Evolutionary conservation across 1,140 invertebrate genomes (phyloP), one percentile per base, ranked within the genome.

Genomic region (Colletes gigas): DNA sequence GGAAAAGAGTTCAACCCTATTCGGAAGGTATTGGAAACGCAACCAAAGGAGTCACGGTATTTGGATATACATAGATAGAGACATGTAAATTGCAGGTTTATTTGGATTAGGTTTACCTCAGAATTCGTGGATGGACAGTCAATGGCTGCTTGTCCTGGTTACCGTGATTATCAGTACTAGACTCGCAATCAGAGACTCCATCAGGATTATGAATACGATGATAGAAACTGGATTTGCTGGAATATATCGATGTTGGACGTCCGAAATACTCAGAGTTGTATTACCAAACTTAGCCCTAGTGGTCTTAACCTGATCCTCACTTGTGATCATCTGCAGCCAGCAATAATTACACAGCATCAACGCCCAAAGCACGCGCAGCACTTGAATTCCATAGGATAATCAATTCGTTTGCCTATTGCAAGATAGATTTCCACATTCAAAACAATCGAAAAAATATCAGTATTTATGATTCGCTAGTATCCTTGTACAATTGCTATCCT

Each of bases 71-170:
- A 52, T 60, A 19, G 19, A 54, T 63, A 73, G 59, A 62, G 90
- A 91, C 71, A 94, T 93, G 87, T 93, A 93, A 15, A 93, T 94
- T 82, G 89, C 93, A 62, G 94, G 94, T 86, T 88, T 94, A 78
- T 92, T 95, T 69, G 94, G 94, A 63, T 86, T 94, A 55, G 93
- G 93, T 88, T 90, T 93, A 57, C 92, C 94, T 52, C 91, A 93
- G 68, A 94, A 93, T 71, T 89, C 91, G 4, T 83, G 94, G 69
- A 88, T 94, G 87, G 90, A 84, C 88, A 92, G 86, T 84, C 93
- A 68, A 55, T 80, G 88, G 65, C 73, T 44, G 89, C 80, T n/a
- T 83, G 88, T 41, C 69, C 87, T 10, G 74, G 85, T 69, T 88
- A 87, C 60, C 88, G 89, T 63, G 78, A 90, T 80, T 85, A 88